Percentiles rank a stretch among this genome's conserved stretches.
Evolutionary conservation across 2,113 vertebrate genomes (phyloP).

Genomic region (Tychaedon coryphoeus): DNA sequence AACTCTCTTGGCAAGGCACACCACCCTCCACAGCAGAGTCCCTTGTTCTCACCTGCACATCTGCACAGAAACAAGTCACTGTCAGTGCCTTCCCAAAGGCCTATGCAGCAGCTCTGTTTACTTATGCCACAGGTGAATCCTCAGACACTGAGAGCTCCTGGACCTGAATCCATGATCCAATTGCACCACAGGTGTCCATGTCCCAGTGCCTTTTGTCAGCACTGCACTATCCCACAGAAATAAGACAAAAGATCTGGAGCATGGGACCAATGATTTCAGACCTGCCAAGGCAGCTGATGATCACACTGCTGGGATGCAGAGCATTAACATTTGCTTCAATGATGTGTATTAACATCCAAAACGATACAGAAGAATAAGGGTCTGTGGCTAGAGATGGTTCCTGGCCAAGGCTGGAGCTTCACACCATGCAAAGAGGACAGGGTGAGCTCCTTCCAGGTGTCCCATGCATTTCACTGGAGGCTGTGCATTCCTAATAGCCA

Average conservation of each 20-base stretch:
- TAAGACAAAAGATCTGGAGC: neutral
- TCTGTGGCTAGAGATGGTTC: neutral
- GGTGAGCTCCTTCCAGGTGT: neutral
- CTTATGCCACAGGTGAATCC: neutral
- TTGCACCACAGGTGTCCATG: neutral
- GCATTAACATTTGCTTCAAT: neutral
- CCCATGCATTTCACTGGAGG: neutral
- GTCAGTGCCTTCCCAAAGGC: neutral
- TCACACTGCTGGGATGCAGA: neutral
- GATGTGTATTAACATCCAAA: neutral
- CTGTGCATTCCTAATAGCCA: neutral
- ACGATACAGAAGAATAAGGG: neutral
- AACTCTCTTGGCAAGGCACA: neutral
- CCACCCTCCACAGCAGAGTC: neutral
- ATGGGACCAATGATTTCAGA: neutral
- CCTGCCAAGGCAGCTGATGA: neutral
- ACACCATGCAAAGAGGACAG: neutral
- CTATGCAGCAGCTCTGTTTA: neutral
- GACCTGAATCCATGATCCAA: neutral
- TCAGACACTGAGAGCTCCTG: neutral
- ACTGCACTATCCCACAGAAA: neutral
- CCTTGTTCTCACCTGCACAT: neutral
- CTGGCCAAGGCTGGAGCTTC: neutral
- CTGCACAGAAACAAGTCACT: neutral
- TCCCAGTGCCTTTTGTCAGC: neutral